Evolutionary conservation across 1,140 invertebrate genomes (phyloP).

Genomic region (Trachymyrmex cornetzi): DNA sequence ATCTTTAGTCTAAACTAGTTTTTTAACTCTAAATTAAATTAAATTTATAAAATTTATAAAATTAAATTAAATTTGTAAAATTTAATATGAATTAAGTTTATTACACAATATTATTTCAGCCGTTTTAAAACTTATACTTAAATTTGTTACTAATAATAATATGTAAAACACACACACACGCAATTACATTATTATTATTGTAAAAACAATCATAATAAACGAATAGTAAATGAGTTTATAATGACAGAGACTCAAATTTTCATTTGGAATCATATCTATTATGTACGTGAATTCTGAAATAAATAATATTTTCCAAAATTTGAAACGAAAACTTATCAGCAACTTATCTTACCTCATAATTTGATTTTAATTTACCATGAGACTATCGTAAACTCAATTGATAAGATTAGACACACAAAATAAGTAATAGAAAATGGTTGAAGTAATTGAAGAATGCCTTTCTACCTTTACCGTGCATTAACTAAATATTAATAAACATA

Average conservation of each 20-base stretch:
- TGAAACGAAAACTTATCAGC: constrained; percentile 55
- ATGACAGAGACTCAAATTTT: neutral
- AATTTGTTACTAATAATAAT: constrained; percentile 16
- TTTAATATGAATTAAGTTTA: constrained; percentile 1
- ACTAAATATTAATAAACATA: constrained; percentile 35
- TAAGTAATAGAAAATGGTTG: constrained; percentile 52
- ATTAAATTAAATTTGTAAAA: constrained; percentile 7
- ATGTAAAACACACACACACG: neutral
- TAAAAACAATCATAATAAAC: constrained; percentile 41
- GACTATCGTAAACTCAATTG: constrained; percentile 65
- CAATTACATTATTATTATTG: constrained; percentile 24
- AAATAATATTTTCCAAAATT: constrained; percentile 26
- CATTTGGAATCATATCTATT: neutral
- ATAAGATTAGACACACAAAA: constrained; percentile 71
- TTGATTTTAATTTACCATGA: constrained; percentile 61
- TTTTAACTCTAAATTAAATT: neutral
- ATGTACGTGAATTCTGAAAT: neutral
- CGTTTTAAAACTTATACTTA: neutral
- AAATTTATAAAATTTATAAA: neutral
- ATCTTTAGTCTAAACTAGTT: neutral
- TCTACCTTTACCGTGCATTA: constrained; percentile 79
- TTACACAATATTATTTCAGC: neutral
- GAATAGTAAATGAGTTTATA: neutral
- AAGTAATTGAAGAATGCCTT: constrained; percentile 56
- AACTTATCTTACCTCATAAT: constrained; percentile 53